Evolutionary conservation across 2,888 invertebrate genomes (phyloP), one percentile per base, ranked within the genome.

Genomic region (Arctia plantaginis): DNA sequence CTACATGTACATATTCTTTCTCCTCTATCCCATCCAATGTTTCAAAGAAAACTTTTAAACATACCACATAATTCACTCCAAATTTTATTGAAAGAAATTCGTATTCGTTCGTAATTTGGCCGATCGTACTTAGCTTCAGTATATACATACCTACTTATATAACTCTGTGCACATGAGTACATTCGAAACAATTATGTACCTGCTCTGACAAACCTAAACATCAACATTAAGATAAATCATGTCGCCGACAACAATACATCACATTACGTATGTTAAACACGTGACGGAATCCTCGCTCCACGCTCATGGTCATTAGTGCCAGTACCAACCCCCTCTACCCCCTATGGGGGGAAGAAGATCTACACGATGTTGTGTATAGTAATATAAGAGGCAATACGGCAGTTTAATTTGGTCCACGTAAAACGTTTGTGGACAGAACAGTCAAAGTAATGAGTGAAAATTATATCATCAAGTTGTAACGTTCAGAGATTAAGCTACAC

Each of bases 391-490:
- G 33, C 15, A 71, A 41, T 30, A 70, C 13, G 47, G 6, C 71
- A 65, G 64, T 65, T 71, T 71, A 64, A 47, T 71, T 33, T 71
- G 23, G 64, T 41, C 33, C 64, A 71, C 64, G 64, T 71, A 35
- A 64, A 71, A 71, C 47, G 35, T 65, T 33, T 20, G 23, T n/a
- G n/a, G 27, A 65, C 44, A 44, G 23, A 47, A 35, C 30, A 44
- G 44, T 30, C 23, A 15, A 64, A 3, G 62, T 44, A 33, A 70
- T 62, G 39, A 66, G 39, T 6, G 12, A 39, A 66, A 33, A n/a
- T 39, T 13, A 23, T 66, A 3, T 66, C 65, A 35, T 8, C 30
- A 1, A 69, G 7, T 20, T 69, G 18, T 27, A 39, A 41, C 23
- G 30, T 62, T 23, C 65, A 39, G 23, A 66, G 23, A 20, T 65